A percentile compares a stretch with the other conserved stretches of the same genome.
These are phyloP conservation scores for Phyllostomus discolor DNA, from an alignment of 2,113 vertebrate genomes.

Conservation along the genomic window DNA sequence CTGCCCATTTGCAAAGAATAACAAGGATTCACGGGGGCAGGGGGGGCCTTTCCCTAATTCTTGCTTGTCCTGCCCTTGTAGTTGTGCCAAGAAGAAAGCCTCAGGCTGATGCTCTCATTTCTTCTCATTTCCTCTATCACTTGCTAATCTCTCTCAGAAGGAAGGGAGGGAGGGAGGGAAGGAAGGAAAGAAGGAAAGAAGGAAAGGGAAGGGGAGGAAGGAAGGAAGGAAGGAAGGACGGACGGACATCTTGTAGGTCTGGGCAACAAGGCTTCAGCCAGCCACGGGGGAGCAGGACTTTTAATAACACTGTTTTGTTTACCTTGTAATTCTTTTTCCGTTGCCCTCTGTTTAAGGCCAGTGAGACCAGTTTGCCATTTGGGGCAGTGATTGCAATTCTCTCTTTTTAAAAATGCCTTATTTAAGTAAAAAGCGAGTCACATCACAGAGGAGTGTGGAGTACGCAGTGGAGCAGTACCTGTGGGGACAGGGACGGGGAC, in stretches of 20 bases:
- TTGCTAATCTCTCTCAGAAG: not conserved
- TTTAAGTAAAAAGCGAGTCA: too few relatives aligned
- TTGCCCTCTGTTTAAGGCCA: conserved; percentile 32
- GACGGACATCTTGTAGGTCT: not conserved
- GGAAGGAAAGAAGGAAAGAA: too few relatives aligned
- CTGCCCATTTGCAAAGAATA: too few relatives aligned
- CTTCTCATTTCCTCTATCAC: not conserved
- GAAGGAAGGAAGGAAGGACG: too few relatives aligned
- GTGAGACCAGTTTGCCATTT: conserved; percentile 41
- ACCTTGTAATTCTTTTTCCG: not conserved
- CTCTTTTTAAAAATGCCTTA: conserved; percentile 1
- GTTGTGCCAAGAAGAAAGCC: not conserved
- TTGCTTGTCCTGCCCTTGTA: not conserved
- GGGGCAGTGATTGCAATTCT: conserved; percentile 52
- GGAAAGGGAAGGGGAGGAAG: too few relatives aligned
- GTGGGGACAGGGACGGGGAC: not conserved
- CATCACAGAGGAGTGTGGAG: conserved; percentile 36
- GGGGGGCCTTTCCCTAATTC: not conserved
- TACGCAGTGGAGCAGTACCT: not conserved
- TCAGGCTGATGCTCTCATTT: not conserved
- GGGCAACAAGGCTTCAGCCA: not conserved
- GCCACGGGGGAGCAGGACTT: not conserved
- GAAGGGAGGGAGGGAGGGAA: not conserved
- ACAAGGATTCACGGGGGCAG: rapidly evolving
- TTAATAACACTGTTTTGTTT: not conserved